phyloP scores from a whole-genome alignment of 2,797 vertebrate genomes.

The Leptoclinus maculatus region DNA sequence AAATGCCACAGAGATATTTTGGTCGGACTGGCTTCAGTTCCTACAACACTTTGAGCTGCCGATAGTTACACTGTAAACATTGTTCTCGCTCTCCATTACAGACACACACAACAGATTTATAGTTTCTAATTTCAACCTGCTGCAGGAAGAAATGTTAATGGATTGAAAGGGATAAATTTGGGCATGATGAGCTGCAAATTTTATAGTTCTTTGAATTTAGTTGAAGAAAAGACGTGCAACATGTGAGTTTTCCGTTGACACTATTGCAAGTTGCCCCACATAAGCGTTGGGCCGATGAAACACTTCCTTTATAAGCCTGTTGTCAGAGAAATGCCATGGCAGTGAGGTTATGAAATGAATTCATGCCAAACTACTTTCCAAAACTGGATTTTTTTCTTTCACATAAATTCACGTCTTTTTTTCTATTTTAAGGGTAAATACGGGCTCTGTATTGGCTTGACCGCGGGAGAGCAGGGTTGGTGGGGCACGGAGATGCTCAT shows the following conservation, averaged over 20 bases:
- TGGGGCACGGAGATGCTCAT: background rate
- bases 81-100: slow-evolving; percentile 10
- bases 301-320: background rate
- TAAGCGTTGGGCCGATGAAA: background rate
- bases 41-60: slow-evolving; percentile 41
- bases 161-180: background rate
- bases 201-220: background rate
- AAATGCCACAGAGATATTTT: slow-evolving; percentile 65
- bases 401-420: background rate
- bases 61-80: slow-evolving; percentile 42
- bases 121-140: slow-evolving; percentile 1
- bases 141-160: background rate
- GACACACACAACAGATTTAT: background rate
- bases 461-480: background rate
- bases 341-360: slow-evolving; percentile 7
- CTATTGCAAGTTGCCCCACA: background rate
- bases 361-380: background rate
- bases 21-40: slow-evolving; percentile 29
- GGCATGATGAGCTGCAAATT: background rate
- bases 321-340: slow-evolving; percentile 4
- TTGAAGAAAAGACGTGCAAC: background rate
- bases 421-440: background rate
- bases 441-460: background rate
- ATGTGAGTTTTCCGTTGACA: background rate
- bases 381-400: background rate